A percentile compares a stretch with the other conserved stretches of the same genome.
These are phyloP conservation scores for Chrysocyon brachyurus DNA, from an alignment of 2,797 vertebrate species.

Conservation along the genomic window DNA sequence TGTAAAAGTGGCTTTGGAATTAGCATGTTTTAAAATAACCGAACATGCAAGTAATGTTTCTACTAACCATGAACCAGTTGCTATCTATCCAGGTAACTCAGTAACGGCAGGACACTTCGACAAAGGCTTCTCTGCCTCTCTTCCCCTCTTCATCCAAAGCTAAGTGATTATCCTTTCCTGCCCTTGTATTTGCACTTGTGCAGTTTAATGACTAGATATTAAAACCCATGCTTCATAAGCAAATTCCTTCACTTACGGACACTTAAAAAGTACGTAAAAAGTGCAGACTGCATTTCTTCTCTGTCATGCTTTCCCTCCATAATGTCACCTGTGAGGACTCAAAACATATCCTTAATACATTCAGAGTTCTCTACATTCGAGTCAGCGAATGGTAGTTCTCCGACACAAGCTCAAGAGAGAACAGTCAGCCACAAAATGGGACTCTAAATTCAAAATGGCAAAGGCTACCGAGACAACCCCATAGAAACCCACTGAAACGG, in stretches of 20 bases:
- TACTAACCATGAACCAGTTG: not conserved
- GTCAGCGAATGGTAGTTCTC: conserved; percentile 82
- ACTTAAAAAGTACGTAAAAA: conserved; percentile 81
- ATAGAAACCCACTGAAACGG: conserved; percentile 87
- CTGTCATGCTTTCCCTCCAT: conserved; percentile 80
- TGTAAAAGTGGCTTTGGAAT: conserved; percentile 77
- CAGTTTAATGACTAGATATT: conserved; percentile 73
- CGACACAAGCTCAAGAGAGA: conserved; percentile 85
- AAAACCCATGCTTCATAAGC: conserved; percentile 83
- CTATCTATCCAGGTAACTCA: not conserved
- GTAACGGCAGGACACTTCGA: not conserved
- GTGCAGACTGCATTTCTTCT: conserved; percentile 78
- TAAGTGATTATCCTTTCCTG: not conserved
- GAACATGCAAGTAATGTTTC: conserved; percentile 51
- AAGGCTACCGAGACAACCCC: conserved; percentile 88
- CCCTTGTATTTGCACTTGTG: conserved; percentile 60
- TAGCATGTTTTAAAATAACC: conserved; percentile 58
- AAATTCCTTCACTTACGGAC: conserved; percentile 74
- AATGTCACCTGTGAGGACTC: conserved; percentile 77
- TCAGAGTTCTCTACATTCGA: conserved; percentile 85
- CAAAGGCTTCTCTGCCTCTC: not conserved
- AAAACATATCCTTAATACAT: conserved; percentile 81
- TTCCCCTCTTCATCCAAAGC: conserved; percentile 30
- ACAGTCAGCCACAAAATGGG: conserved; percentile 84
- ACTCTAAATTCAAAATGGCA: conserved; percentile 88